These are phyloP conservation scores for Oxytorus armatus DNA, from an alignment of 2,888 invertebrate genomes.

Conservation along the genomic window DNA sequence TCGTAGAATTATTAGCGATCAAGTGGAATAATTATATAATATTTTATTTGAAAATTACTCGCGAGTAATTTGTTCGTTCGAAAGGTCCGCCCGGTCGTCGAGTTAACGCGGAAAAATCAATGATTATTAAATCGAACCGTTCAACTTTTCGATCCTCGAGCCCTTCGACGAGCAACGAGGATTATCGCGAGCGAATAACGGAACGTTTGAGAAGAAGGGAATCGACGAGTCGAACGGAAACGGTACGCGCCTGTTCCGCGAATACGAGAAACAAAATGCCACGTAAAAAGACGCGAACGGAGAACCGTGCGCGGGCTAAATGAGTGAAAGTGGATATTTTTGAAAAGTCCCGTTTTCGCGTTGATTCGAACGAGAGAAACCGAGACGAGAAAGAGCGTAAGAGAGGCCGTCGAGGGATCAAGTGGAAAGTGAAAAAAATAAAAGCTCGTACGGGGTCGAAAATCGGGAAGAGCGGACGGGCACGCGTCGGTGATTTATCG, in stretches of 20 bases:
- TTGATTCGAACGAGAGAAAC: conserved; percentile 44
- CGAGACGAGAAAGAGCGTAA: conserved; percentile 32
- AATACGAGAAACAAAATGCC: conserved; percentile 29
- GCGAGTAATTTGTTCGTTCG: background rate
- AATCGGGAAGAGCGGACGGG: conserved; percentile 34
- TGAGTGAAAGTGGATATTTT: conserved; percentile 38
- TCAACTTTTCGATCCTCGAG: background rate
- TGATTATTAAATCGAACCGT: too few relatives aligned
- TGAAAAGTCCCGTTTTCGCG: conserved; percentile 35
- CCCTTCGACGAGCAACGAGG: background rate
- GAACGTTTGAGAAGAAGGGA: conserved; percentile 30
- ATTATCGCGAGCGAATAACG: conserved; percentile 32
- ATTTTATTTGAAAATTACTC: background rate
- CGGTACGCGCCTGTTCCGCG: conserved; percentile 16
- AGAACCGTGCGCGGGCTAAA: background rate
- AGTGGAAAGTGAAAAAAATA: conserved; percentile 41
- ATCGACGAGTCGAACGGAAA: conserved; percentile 49
- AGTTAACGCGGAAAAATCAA: background rate
- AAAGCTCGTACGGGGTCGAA: conserved; percentile 19
- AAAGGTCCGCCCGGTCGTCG: background rate
- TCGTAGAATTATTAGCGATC: too few relatives aligned
- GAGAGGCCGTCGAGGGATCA: conserved; percentile 30
- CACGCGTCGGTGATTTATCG: conserved; percentile 33
- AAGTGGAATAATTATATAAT: too few relatives aligned
- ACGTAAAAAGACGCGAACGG: conserved; percentile 10